phyloP scores from a whole-genome alignment of 2,888 invertebrate genomes.

The Meteorus cinctellus region DNA sequence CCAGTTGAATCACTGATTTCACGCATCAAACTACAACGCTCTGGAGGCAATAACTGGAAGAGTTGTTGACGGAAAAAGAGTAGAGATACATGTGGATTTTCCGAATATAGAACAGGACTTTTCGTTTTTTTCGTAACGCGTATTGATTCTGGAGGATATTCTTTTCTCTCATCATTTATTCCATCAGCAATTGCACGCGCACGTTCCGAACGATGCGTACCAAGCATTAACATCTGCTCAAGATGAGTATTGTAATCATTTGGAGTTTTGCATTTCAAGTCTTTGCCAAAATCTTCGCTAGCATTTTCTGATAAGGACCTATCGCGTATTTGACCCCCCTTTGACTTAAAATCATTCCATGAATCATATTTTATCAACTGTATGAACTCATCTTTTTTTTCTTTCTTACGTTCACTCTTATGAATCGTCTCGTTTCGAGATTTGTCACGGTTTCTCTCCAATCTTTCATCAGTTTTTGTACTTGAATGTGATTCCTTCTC shows the following conservation, averaged over 20 bases:
- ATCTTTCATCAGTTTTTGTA: slow-evolving; percentile 31
- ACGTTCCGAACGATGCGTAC: slow-evolving; percentile 60
- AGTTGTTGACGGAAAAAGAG: slow-evolving; percentile 62
- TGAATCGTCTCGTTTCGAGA: slow-evolving; percentile 17
- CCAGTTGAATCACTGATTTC: slow-evolving; percentile 64
- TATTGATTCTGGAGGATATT: slow-evolving; percentile 68
- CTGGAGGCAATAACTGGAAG: slow-evolving; percentile 60
- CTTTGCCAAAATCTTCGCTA: slow-evolving; percentile 17
- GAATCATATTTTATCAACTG: slow-evolving; percentile 55
- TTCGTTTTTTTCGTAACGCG: slow-evolving; percentile 62
- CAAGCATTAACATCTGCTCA: slow-evolving; percentile 69
- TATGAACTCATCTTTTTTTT: slow-evolving; percentile 46
- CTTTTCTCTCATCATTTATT: slow-evolving; percentile 61
- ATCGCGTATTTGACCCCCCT: slow-evolving; percentile 40
- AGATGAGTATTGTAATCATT: slow-evolving; percentile 65
- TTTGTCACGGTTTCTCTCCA: slow-evolving; percentile 40
- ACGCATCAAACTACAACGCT: slow-evolving; percentile 65
- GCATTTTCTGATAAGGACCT: neutral
- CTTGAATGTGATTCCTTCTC: slow-evolving; percentile 48
- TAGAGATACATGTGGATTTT: slow-evolving; percentile 66
- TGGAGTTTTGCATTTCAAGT: slow-evolving; percentile 57
- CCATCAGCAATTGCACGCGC: slow-evolving; percentile 61
- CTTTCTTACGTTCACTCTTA: slow-evolving; percentile 33
- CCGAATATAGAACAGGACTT: slow-evolving; percentile 61
- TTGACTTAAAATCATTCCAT: slow-evolving; percentile 64